A percentile compares a stretch with the other conserved stretches of the same genome.
phyloP scores from a whole-genome alignment of 2,113 vertebrate genomes.

The Sinocyclocheilus grahami region DNA sequence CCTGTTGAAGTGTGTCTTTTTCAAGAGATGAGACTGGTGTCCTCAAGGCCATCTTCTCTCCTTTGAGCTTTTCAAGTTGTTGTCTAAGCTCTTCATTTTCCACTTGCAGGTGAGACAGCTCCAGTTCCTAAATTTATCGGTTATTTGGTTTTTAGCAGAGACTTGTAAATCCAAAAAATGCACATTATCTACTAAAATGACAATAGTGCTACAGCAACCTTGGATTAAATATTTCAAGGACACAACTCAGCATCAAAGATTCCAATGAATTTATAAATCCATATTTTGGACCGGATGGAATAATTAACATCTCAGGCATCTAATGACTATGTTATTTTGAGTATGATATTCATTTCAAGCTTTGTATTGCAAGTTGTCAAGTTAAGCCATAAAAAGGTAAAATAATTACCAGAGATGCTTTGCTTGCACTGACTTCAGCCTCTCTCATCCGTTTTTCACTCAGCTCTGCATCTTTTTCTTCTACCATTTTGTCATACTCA shows the following conservation, averaged over 20 bases:
- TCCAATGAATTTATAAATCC: neutral
- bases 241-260: neutral
- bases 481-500: constrained; percentile 88
- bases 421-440: constrained; percentile 73
- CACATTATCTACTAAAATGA: neutral
- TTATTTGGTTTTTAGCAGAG: neutral
- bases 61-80: constrained; percentile 75
- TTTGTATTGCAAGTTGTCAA: neutral
- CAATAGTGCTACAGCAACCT: neutral
- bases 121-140: constrained; percentile 73
- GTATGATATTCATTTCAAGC: neutral
- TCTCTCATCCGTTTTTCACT: constrained; percentile 79
- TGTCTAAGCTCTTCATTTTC: constrained; percentile 79
- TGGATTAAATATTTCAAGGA: neutral
- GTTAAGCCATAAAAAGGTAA: neutral
- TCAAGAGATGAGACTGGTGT: constrained; percentile 64
- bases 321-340: neutral
- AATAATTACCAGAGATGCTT: constrained; percentile 78
- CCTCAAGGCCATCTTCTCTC: constrained; percentile 77
- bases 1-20: constrained; percentile 46
- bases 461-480: constrained; percentile 89
- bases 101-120: constrained; percentile 75
- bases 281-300: neutral
- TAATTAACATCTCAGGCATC: neutral
- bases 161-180: neutral